These are phyloP conservation scores for Brachyhypopomus gauderio DNA, from an alignment of 2,113 vertebrate genomes.

Conservation along the genomic window DNA sequence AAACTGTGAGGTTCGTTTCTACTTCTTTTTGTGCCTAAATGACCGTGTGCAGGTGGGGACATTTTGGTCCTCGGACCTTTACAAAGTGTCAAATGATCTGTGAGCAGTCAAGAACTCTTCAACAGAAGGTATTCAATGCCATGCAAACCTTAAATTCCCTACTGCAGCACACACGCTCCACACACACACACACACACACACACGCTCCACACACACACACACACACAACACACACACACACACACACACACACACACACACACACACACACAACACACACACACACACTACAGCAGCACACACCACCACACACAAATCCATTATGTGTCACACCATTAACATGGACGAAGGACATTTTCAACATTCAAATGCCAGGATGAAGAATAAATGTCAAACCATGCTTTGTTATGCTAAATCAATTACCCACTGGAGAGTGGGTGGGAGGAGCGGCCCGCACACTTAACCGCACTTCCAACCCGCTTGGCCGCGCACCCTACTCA, in stretches of 20 bases:
- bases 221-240: slow-evolving; percentile 34
- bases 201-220: slow-evolving; percentile 1
- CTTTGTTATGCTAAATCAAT: slow-evolving; percentile 63
- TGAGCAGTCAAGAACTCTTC: slow-evolving; percentile 48
- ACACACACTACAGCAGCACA: slow-evolving; percentile 2
- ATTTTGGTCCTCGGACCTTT: slow-evolving; percentile 50
- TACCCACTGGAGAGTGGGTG: slow-evolving; percentile 41
- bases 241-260: not conserved
- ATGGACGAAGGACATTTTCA: slow-evolving; percentile 53
- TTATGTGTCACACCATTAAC: slow-evolving; percentile 50
- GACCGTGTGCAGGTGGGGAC: slow-evolving; percentile 52
- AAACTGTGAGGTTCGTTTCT: slow-evolving; percentile 52
- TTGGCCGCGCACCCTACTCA: too few species aligned
- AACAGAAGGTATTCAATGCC: slow-evolving; percentile 44
- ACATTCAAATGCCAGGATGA: slow-evolving; percentile 56
- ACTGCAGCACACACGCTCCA: slow-evolving; percentile 24
- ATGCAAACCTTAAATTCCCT: slow-evolving; percentile 35
- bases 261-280: slow-evolving; percentile 25
- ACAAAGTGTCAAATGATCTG: slow-evolving; percentile 57
- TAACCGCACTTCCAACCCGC: slow-evolving; percentile 46
- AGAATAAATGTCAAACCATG: slow-evolving; percentile 60
- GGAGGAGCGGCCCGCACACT: slow-evolving; percentile 27
- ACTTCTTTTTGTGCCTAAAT: slow-evolving; percentile 55
- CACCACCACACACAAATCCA: slow-evolving; percentile 29
- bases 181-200: slow-evolving; percentile 28